phyloP scores from a whole-genome alignment of 2,888 invertebrate species.

The Epiblema foenella region DNA sequence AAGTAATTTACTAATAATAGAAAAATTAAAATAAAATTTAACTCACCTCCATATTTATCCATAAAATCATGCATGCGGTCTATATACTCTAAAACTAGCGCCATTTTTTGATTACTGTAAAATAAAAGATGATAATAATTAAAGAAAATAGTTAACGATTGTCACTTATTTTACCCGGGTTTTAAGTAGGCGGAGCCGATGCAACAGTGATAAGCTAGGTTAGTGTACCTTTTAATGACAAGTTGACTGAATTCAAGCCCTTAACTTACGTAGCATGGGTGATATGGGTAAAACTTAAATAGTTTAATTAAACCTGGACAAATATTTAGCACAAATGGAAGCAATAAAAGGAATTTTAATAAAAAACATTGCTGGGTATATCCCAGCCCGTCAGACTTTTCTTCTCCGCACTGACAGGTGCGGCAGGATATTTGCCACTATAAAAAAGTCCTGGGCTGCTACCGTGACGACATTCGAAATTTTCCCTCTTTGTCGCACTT shows the following conservation, averaged over 20 bases:
- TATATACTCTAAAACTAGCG: conserved; percentile 92
- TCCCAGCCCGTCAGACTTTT: conserved; percentile 34
- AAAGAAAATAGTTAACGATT: conserved; percentile 42
- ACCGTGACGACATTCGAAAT: no score
- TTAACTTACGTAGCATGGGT: conserved; percentile 8
- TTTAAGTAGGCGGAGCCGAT: conserved; percentile 39
- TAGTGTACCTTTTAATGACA: conserved; percentile 40
- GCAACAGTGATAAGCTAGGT: conserved; percentile 36
- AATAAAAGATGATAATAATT: conserved; percentile 52
- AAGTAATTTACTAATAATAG: neutral
- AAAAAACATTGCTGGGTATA: conserved; percentile 37
- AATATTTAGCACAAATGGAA: conserved; percentile 24
- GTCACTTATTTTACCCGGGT: conserved; percentile 29
- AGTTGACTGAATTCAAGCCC: conserved; percentile 31
- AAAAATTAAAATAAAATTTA: conserved; percentile 20
- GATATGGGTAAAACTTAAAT: conserved; percentile 2
- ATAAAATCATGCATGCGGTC: conserved; percentile 91
- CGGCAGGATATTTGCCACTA: conserved; percentile 24
- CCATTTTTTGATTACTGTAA: conserved; percentile 87
- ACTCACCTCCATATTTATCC: conserved; percentile 93
- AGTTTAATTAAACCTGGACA: conserved; percentile 25
- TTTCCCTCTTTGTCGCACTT: no score
- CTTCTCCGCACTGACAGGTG: conserved; percentile 1
- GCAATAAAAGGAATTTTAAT: conserved; percentile 38
- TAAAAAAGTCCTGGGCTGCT: no score